phyloP scores from a whole-genome alignment of 1,140 invertebrate genomes.

The Lepidurus apus region DNA sequence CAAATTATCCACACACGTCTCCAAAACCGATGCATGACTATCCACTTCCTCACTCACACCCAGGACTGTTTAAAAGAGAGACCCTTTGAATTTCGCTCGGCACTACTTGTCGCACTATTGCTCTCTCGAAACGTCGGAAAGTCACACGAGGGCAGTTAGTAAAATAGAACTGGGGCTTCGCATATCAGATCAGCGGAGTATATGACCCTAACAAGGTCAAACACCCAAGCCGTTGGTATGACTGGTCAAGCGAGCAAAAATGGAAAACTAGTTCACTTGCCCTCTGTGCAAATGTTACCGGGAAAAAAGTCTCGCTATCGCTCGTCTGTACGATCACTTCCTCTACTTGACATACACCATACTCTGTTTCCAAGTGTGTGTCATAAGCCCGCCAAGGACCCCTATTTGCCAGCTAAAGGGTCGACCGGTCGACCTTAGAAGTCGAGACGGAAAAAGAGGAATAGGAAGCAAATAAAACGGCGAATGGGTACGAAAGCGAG shows the following conservation, averaged over 20 bases:
- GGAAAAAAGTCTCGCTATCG: too few species aligned
- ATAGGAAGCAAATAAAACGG: slow-evolving; percentile 4
- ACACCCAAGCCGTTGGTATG: neutral
- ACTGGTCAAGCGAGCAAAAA: neutral
- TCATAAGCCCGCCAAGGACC: too few species aligned
- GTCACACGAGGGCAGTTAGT: neutral
- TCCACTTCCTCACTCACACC: neutral
- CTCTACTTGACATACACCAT: too few species aligned
- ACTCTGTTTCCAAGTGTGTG: too few species aligned
- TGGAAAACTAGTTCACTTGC: neutral
- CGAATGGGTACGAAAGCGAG: neutral
- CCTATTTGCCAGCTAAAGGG: neutral
- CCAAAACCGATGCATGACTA: neutral
- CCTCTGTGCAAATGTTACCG: too few species aligned
- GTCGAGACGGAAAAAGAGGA: neutral
- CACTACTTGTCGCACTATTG: neutral
- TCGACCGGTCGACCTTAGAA: neutral
- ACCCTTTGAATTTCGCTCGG: too few species aligned
- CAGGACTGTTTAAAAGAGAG: neutral
- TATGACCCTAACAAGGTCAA: neutral
- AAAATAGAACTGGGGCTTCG: neutral
- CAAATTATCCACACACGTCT: slow-evolving; percentile 7
- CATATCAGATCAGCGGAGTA: neutral
- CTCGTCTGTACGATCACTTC: too few species aligned
- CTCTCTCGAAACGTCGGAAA: neutral